phyloP scores from a whole-genome alignment of 2,888 invertebrate species.

The Oeneis ivallda region DNA sequence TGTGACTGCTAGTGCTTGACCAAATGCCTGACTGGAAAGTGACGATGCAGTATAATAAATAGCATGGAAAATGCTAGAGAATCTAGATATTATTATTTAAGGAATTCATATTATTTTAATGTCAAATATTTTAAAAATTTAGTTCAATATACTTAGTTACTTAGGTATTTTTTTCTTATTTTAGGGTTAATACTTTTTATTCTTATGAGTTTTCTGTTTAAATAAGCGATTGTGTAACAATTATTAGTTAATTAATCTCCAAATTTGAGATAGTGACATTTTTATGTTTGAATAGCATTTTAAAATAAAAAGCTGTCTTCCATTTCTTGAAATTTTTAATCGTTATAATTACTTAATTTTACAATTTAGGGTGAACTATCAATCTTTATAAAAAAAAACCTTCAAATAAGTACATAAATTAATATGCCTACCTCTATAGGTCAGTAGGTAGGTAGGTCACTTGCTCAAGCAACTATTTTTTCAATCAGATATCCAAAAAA shows the following conservation, averaged over 20 bases:
- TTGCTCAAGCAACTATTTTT: no score
- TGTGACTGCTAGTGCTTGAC: slow-evolving; percentile 11
- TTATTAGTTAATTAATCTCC: background rate
- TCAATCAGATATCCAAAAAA: no score
- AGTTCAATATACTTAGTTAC: background rate
- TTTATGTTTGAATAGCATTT: slow-evolving; percentile 11
- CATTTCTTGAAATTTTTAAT: slow-evolving; percentile 17
- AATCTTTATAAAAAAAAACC: background rate
- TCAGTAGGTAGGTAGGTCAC: no score
- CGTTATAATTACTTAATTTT: background rate
- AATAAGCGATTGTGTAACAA: background rate
- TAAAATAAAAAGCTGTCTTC: slow-evolving; percentile 13
- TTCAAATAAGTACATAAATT: no score
- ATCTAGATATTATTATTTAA: background rate
- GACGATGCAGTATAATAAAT: slow-evolving; percentile 4
- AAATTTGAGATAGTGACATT: slow-evolving; percentile 7
- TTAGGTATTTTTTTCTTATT: background rate
- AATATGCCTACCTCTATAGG: no score
- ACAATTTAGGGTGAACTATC: background rate
- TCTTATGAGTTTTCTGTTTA: slow-evolving; percentile 1
- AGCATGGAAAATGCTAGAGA: background rate
- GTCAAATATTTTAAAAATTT: background rate
- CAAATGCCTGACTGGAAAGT: slow-evolving; percentile 11
- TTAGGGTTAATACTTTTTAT: background rate
- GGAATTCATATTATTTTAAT: background rate